Evolutionary conservation across 2,797 vertebrate genomes (phyloP).

Genomic region (Gastrophryne carolinensis): DNA sequence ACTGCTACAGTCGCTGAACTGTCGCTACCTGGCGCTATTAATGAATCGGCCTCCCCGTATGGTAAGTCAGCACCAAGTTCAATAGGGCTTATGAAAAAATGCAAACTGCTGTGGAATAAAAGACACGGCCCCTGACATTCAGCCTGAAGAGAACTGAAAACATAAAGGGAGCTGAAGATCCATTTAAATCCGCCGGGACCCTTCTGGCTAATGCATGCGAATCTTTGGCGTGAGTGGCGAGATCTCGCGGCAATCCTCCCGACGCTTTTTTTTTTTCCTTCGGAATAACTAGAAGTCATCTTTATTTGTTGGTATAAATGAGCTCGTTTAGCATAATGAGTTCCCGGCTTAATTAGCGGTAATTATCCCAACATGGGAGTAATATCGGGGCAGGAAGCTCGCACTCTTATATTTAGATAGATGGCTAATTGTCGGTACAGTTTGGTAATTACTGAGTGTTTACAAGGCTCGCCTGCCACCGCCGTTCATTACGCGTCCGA

Average conservation of each 20-base stretch:
- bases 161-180: too few relatives aligned
- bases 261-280: conserved; percentile 10
- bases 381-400: conserved; percentile 84
- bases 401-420: conserved; percentile 81
- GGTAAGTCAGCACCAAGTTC: too few relatives aligned
- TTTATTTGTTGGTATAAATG: conserved; percentile 79
- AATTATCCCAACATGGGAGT: conserved; percentile 96
- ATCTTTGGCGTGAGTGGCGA: not conserved
- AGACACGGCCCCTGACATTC: too few relatives aligned
- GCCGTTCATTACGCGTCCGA: conserved; percentile 80
- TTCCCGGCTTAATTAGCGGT: conserved; percentile 93
- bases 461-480: conserved; percentile 75
- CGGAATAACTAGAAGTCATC: conserved; percentile 74
- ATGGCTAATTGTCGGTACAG: conserved; percentile 84
- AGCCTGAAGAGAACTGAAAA: too few relatives aligned
- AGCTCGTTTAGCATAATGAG: conserved; percentile 91
- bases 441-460: conserved; percentile 91
- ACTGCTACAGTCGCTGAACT: too few relatives aligned
- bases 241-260: not conserved
- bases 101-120: too few relatives aligned
- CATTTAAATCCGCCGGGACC: too few relatives aligned
- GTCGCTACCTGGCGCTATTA: too few relatives aligned
- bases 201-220: too few relatives aligned
- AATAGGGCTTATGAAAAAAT: too few relatives aligned
- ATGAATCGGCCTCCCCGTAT: too few relatives aligned